Conservation (phyloP, 2,113 vertebrate genomes). For the Hemibagrus wyckioides region DNA sequence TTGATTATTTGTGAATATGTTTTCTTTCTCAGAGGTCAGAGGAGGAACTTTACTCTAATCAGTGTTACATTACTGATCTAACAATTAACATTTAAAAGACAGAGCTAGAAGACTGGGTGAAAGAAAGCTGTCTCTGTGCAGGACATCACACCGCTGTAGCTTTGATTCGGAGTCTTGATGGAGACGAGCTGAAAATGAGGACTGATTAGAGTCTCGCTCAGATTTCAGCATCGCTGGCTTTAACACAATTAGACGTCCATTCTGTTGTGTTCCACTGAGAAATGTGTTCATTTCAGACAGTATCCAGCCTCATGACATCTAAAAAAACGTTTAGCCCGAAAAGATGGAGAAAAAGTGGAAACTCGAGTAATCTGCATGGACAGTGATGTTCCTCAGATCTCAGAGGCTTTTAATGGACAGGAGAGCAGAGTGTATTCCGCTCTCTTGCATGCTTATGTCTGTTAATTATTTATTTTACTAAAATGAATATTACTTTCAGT, state of each 20-base stretch:
- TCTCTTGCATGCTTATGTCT: not conserved
- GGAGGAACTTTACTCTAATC: not conserved
- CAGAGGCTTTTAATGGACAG: not conserved
- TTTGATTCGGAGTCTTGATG: not conserved
- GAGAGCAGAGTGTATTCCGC: not conserved
- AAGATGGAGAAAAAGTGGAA: not conserved
- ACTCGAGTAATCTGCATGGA: not conserved
- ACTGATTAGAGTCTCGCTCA: conserved; percentile 53
- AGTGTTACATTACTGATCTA: not conserved
- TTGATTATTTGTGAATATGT: not conserved
- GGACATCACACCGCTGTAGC: not conserved
- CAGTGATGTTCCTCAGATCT: not conserved
- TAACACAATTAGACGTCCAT: conserved; percentile 66
- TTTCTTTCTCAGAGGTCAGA: not conserved
- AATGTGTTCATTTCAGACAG: conserved; percentile 21
- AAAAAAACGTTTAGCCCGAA: not conserved
- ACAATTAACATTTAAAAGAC: not conserved
- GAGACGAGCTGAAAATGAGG: conserved; percentile 41
- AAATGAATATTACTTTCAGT: not conserved
- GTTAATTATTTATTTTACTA: not conserved
- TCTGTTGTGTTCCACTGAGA: conserved; percentile 49
- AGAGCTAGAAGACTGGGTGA: not conserved
- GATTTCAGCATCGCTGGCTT: conserved; percentile 54
- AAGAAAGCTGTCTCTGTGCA: not conserved
- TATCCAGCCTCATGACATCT: conserved; percentile 19